Conservation (phyloP, 2,888 invertebrate genomes). For the Pherbina coryleti region DNA sequence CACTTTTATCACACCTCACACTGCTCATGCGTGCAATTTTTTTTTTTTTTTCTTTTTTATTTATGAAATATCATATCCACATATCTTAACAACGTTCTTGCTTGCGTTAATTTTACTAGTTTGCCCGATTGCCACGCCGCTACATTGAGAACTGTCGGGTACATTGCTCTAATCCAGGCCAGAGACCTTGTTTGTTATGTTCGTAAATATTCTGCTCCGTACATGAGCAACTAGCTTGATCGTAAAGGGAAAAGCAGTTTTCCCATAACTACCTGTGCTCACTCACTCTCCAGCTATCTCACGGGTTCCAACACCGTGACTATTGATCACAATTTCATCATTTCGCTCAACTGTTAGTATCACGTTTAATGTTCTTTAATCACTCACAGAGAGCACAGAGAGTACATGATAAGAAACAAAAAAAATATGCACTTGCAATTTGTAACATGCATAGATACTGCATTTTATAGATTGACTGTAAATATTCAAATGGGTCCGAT, state of each 20-base stretch:
- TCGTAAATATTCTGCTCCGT: neutral
- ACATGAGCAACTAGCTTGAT: neutral
- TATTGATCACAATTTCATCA: too few relatives aligned
- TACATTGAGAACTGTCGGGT: constrained; percentile 31
- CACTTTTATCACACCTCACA: neutral
- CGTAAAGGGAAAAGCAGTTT: neutral
- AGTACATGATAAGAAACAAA: too few relatives aligned
- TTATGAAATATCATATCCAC: neutral
- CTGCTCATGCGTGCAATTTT: neutral
- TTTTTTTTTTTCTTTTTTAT: constrained; percentile 5
- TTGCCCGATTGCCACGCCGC: constrained; percentile 27
- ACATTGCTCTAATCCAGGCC: constrained; percentile 12
- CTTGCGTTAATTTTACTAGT: neutral
- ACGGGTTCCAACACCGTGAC: too few relatives aligned
- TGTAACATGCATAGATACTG: too few relatives aligned
- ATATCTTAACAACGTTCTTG: neutral
- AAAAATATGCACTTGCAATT: too few relatives aligned
- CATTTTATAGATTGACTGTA: too few relatives aligned
- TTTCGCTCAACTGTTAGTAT: too few relatives aligned
- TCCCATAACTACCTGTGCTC: constrained; percentile 18
- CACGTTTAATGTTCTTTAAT: too few relatives aligned
- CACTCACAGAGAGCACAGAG: too few relatives aligned
- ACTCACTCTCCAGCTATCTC: neutral
- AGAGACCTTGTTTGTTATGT: neutral
- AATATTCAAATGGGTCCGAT: too few relatives aligned